These are phyloP conservation scores for Acronicta aceris DNA, from an alignment of 2,888 invertebrate species.

Conservation along the genomic window DNA sequence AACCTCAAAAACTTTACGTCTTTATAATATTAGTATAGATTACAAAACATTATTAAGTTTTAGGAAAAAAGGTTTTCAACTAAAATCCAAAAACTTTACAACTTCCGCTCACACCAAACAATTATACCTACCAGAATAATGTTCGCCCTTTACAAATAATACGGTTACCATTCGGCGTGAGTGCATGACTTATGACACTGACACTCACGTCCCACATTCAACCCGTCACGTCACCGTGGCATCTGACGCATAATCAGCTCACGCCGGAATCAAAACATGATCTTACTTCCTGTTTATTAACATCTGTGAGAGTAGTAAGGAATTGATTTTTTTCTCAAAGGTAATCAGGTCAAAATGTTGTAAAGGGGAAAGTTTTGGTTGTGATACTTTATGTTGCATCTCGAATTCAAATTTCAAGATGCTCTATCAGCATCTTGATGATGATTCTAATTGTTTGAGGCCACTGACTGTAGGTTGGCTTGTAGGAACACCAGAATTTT, in stretches of 20 bases:
- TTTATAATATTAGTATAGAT: too few relatives aligned
- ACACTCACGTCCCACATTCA: conserved; percentile 63
- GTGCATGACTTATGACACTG: conserved; percentile 45
- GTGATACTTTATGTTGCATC: not conserved
- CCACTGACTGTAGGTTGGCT: too few relatives aligned
- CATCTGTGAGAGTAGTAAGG: conserved; percentile 21
- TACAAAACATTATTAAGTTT: too few relatives aligned
- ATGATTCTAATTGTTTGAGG: too few relatives aligned
- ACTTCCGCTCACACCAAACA: too few relatives aligned
- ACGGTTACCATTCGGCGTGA: conserved; percentile 47
- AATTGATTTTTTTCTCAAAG: conserved; percentile 37
- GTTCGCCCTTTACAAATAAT: conserved; percentile 7
- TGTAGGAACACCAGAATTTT: too few relatives aligned
- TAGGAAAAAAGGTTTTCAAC: too few relatives aligned
- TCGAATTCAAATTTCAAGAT: too few relatives aligned
- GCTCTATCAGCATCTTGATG: too few relatives aligned
- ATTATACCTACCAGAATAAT: not conserved
- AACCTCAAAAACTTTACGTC: too few relatives aligned
- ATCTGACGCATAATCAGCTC: conserved; percentile 68
- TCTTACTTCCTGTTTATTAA: conserved; percentile 67
- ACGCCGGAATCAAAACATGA: conserved; percentile 64
- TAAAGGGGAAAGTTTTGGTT: conserved; percentile 5
- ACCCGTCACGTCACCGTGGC: conserved; percentile 61
- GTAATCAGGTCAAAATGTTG: conserved; percentile 41
- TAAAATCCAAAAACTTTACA: too few relatives aligned